Evolutionary conservation across 1,140 invertebrate species (phyloP), one percentile per base, ranked within the genome.

Genomic region (Apocrypta bakeri): DNA sequence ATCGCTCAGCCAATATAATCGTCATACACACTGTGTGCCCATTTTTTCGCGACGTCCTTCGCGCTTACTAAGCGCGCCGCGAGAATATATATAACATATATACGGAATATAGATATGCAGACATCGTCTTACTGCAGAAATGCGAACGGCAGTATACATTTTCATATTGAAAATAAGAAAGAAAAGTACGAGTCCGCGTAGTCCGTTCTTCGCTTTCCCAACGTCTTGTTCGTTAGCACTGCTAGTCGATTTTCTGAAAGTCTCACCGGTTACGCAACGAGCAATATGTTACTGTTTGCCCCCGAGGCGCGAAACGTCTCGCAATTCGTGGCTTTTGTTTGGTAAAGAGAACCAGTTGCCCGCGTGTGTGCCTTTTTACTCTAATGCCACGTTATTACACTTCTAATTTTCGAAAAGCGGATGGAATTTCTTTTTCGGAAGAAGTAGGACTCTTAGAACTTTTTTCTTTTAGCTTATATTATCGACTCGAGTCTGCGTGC

Each of bases 31-130:
- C 24, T 63, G 24, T 69, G 77, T 79, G 40, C 66, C 63, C 77
- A 79, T 79, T 79, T 79, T 73, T 79, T 79, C 40, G 40, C 77
- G 25, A 17, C 27, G 77, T 69, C 77, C 77, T 79, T 79, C 77
- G 63, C 77, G 66, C 77, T 79, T 27, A 40, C 66, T 79, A 79
- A 79, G 31, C 25, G 40, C 61, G n/a, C 31, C n/a, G 29, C n/a
- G 64, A 64, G 63, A 14, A 24, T 27, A 27, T 17, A 29, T 27
- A 37, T 9, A 4, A 37, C 9, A 37, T 37, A 9, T 24, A 64
- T 64, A 27, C 56, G n/a, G 66, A 17, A n/a, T n/a, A n/a, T n/a
- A n/a, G n/a, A n/a, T n/a, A n/a, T n/a, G n/a, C n/a, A n/a, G n/a
- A n/a, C n/a, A n/a, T n/a, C n/a, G n/a, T n/a, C n/a, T n/a, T n/a